phyloP scores from a whole-genome alignment of 1,140 invertebrate species.

The Temnothorax longispinosus region DNA sequence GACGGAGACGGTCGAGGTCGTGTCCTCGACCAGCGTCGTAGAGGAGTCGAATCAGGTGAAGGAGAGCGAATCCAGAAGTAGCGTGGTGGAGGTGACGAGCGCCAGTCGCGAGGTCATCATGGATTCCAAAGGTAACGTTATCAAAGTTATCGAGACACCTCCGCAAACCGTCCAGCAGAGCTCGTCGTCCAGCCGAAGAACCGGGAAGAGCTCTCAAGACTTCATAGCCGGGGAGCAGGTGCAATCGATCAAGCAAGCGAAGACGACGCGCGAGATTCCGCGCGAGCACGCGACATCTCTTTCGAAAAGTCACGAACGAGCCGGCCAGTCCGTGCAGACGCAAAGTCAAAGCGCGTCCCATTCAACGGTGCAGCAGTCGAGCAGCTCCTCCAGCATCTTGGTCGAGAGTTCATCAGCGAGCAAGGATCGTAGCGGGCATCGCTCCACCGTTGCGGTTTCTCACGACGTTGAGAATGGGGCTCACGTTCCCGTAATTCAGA shows the following conservation, averaged over 20 bases:
- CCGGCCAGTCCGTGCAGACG: conserved; percentile 9
- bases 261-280: conserved; percentile 23
- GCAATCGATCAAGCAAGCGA: conserved; percentile 65
- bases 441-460: neutral
- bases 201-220: conserved; percentile 69
- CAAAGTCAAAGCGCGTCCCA: conserved; percentile 60
- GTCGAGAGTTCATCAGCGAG: conserved; percentile 40
- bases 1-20: conserved; percentile 69
- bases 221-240: conserved; percentile 73
- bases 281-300: neutral
- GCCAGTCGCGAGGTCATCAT: conserved; percentile 78
- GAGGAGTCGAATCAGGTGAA: conserved; percentile 76
- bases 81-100: conserved; percentile 77
- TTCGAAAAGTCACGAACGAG: conserved; percentile 2
- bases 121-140: conserved; percentile 81
- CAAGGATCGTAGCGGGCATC: neutral
- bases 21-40: conserved; percentile 78
- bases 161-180: conserved; percentile 64
- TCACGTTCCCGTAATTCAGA: conserved; percentile 5
- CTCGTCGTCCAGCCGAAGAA: conserved; percentile 36
- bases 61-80: conserved; percentile 76
- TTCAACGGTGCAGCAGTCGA: conserved; percentile 38
- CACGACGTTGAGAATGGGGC: conserved; percentile 9
- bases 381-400: conserved; percentile 43
- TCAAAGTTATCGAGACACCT: conserved; percentile 76